Conservation (phyloP, 2,797 vertebrate genomes). For the Leuciscus waleckii region DNA sequence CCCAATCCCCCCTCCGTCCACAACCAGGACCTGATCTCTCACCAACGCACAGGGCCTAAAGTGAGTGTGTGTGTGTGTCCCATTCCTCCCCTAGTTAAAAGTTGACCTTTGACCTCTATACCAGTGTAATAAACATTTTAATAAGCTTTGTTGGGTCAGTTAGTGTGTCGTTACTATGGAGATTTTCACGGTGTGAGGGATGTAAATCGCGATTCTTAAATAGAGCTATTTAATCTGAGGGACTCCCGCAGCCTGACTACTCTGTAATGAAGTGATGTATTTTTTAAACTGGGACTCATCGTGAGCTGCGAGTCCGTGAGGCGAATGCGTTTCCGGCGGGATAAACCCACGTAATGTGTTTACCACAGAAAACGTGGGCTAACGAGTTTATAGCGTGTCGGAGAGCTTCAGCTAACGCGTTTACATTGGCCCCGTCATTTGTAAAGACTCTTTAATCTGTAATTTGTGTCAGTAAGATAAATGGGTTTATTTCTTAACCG, state of each 20-base stretch:
- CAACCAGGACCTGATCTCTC: background rate
- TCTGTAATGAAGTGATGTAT: constrained; percentile 58
- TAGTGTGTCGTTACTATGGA: constrained; percentile 34
- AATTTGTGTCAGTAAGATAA: constrained; percentile 99
- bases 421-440: constrained; percentile 91
- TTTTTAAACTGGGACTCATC: constrained; percentile 76
- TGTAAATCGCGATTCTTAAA: constrained; percentile 49
- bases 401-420: constrained; percentile 86
- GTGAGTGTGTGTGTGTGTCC: constrained; percentile 11
- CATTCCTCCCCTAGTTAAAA: constrained; percentile 37
- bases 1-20: background rate
- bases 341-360: constrained; percentile 46
- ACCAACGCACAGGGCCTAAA: background rate
- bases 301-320: constrained; percentile 74
- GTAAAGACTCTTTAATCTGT: constrained; percentile 93
- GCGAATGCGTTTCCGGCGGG: constrained; percentile 68
- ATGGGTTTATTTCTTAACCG: constrained; percentile 83
- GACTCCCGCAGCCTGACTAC: constrained; percentile 72
- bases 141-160: constrained; percentile 52
- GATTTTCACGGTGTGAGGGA: constrained; percentile 19
- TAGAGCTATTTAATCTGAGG: constrained; percentile 74
- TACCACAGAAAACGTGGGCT: constrained; percentile 54
- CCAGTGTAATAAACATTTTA: constrained; percentile 51
- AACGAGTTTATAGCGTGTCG: constrained; percentile 57
- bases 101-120: constrained; percentile 45